Conservation (phyloP, 2,797 vertebrate genomes). For the Cryptoprocta ferox region DNA sequence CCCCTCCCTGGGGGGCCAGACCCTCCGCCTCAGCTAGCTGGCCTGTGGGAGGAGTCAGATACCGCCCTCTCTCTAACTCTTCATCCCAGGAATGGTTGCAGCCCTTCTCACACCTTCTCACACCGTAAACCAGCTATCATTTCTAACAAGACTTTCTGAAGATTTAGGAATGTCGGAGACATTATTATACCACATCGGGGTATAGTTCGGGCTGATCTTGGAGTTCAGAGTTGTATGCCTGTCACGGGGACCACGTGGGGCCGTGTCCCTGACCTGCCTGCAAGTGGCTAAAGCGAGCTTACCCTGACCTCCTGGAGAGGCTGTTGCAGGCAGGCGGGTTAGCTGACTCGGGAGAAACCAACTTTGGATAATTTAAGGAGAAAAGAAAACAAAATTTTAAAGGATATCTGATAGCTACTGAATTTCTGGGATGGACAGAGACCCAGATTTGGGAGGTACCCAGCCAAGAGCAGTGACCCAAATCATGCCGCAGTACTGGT, state of each 20-base stretch:
- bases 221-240: background rate
- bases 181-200: background rate
- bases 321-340: background rate
- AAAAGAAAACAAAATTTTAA: background rate
- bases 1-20: background rate
- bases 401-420: background rate
- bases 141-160: background rate
- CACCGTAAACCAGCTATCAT: background rate
- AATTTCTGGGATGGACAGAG: background rate
- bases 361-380: background rate
- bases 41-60: background rate
- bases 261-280: background rate
- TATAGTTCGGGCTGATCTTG: background rate
- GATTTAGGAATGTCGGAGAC: background rate
- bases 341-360: background rate
- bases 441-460: background rate
- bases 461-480: background rate
- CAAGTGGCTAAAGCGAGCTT: background rate
- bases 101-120: background rate
- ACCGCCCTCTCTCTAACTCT: fast-evolving
- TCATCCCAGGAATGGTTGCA: background rate
- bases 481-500: background rate
- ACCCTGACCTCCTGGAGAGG: background rate
- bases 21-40: background rate
- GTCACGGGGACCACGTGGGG: background rate